Conservation (phyloP, 53 echinoderm and acorn worm species). For the Antedon mediterranea region DNA sequence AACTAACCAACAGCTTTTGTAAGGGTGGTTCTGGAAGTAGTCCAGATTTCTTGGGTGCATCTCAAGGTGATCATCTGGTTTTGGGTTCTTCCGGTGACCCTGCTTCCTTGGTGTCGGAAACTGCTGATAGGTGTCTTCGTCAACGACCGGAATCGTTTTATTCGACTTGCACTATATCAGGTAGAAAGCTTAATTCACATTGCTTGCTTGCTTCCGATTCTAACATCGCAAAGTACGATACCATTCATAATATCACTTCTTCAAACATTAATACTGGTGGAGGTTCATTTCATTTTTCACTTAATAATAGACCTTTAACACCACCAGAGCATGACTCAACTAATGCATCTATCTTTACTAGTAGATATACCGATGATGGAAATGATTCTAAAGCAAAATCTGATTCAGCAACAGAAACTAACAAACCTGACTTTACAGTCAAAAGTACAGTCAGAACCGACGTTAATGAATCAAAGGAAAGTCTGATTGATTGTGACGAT, state of each 20-base stretch:
- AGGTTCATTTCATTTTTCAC: not conserved
- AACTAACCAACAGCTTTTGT: not conserved
- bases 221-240: not conserved
- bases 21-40: not conserved
- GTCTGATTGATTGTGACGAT: not conserved
- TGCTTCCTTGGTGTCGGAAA: not conserved
- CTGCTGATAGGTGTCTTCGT: not conserved
- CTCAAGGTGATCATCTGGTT: not conserved
- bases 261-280: not conserved
- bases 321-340: not conserved
- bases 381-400: not conserved
- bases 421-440: not conserved
- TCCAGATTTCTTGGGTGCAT: not conserved
- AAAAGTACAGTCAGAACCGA: not conserved
- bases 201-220: not conserved
- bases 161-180: not conserved
- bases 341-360: not conserved
- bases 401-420: not conserved
- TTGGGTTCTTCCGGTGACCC: not conserved
- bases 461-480: not conserved
- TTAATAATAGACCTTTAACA: not conserved
- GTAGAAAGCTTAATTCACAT: not conserved
- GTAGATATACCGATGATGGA: not conserved
- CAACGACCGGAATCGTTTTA: not conserved
- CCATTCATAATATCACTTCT: not conserved